Conservation (phyloP, 2,888 invertebrate genomes). For the Pherbina coryleti region DNA sequence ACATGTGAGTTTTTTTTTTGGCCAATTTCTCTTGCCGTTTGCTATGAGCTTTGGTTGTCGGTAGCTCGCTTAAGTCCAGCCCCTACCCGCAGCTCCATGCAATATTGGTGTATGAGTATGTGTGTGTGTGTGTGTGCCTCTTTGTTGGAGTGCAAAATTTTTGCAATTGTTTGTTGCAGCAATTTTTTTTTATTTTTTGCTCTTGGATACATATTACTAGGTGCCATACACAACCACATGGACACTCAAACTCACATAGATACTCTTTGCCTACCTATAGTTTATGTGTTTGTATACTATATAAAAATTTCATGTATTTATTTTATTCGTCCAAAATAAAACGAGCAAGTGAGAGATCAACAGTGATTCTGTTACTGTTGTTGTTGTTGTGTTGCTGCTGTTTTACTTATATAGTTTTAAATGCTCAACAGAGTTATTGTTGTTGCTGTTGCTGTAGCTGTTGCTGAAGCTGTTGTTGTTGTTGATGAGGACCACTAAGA, state of each 20-base stretch:
- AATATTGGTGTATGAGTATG: not conserved
- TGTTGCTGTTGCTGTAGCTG: conserved; percentile 4
- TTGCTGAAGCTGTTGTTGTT: conserved; percentile 25
- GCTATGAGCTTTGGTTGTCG: not conserved
- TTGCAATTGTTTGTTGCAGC: conserved; percentile 24
- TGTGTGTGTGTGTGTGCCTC: not conserved
- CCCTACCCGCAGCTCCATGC: conserved; percentile 15
- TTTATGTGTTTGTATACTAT: not conserved
- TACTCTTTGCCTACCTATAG: too few species aligned
- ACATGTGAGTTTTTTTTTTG: conserved; percentile 2
- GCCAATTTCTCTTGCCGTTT: not conserved
- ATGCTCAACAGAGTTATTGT: not conserved
- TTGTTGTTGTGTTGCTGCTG: conserved; percentile 8
- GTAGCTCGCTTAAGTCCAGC: conserved; percentile 6
- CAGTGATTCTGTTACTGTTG: conserved; percentile 7
- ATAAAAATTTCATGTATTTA: not conserved
- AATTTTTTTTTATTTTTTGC: too few species aligned
- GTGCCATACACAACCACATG: conserved; percentile 3
- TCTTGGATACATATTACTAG: too few species aligned
- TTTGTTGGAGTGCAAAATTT: conserved; percentile 38
- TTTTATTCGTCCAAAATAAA: conserved; percentile 6
- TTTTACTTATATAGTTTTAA: conserved; percentile 31
- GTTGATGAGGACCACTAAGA: conserved; percentile 26
- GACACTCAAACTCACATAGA: conserved; percentile 8
- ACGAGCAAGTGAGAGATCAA: conserved; percentile 18